Conservation (phyloP, 2,888 invertebrate genomes). For the Coelopa pilipes region DNA sequence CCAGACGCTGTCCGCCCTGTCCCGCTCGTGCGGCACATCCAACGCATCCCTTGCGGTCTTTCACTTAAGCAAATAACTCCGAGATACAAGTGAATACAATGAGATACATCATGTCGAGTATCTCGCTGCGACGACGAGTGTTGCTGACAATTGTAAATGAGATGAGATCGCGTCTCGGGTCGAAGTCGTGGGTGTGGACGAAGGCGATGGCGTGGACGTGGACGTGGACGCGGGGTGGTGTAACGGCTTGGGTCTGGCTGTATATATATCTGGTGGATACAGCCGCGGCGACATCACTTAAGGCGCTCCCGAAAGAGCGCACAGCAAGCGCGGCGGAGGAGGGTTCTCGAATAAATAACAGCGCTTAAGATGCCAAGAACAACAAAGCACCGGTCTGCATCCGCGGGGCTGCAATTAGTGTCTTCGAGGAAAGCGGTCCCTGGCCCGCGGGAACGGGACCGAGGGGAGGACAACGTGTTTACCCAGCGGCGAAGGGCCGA, state of each 20-base stretch:
- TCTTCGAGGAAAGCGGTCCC: too few species aligned
- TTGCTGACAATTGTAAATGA: slow-evolving; percentile 38
- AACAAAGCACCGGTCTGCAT: too few species aligned
- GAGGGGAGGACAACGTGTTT: too few species aligned
- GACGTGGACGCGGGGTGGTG: background rate
- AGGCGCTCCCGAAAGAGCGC: slow-evolving; percentile 1
- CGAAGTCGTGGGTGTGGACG: background rate
- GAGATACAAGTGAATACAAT: slow-evolving; percentile 35
- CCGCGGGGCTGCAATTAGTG: background rate
- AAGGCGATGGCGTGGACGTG: background rate
- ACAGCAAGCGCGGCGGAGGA: too few species aligned
- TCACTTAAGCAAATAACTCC: slow-evolving; percentile 34
- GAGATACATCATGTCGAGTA: slow-evolving; percentile 31
- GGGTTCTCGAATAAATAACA: slow-evolving; percentile 1
- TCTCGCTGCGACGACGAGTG: slow-evolving; percentile 30
- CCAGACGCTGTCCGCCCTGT: background rate
- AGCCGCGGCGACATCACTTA: slow-evolving; percentile 3
- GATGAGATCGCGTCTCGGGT: slow-evolving; percentile 9
- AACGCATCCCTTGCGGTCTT: slow-evolving; percentile 33
- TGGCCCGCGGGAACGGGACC: too few species aligned
- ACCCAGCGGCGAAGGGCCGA: too few species aligned
- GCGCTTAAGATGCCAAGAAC: background rate
- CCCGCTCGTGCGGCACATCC: slow-evolving; percentile 1
- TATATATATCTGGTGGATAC: slow-evolving; percentile 5
- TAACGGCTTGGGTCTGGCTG: too few species aligned